Conservation (phyloP, 2,888 invertebrate genomes). For the Cistogaster globosa region DNA sequence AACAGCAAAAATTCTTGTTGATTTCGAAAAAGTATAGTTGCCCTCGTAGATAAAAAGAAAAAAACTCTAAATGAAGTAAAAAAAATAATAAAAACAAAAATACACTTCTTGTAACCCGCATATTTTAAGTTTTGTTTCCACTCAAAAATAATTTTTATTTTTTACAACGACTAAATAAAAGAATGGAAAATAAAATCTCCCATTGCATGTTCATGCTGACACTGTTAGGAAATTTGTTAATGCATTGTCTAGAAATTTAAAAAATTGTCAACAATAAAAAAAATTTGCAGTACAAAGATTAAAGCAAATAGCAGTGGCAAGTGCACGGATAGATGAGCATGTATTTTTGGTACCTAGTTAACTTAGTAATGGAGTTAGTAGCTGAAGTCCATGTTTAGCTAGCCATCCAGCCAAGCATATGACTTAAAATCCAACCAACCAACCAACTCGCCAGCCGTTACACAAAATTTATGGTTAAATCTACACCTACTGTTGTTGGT, state of each 20-base stretch:
- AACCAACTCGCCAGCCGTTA: conserved; percentile 32
- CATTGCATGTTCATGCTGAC: too few species aligned
- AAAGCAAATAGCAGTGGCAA: not conserved
- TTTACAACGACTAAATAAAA: too few species aligned
- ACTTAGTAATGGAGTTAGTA: not conserved
- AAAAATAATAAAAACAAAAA: too few species aligned
- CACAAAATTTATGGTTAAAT: conserved; percentile 57
- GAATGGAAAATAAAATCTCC: too few species aligned
- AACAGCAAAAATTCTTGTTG: too few species aligned
- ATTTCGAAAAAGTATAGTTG: too few species aligned
- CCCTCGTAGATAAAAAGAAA: too few species aligned
- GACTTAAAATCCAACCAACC: not conserved
- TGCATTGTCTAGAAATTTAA: conserved; percentile 18
- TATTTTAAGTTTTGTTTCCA: too few species aligned
- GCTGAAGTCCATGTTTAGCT: not conserved
- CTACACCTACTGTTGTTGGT: conserved; percentile 55
- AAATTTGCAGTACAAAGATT: not conserved
- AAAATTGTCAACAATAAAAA: conserved; percentile 37
- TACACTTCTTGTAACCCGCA: too few species aligned
- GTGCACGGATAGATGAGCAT: not conserved
- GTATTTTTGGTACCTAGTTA: not conserved
- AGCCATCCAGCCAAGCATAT: not conserved
- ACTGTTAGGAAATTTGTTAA: not conserved
- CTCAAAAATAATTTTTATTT: too few species aligned
- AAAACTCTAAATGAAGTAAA: too few species aligned